Evolutionary conservation across 2,888 invertebrate genomes (phyloP), one percentile per base, ranked within the genome.

Genomic region (Rotaria sp.): DNA sequence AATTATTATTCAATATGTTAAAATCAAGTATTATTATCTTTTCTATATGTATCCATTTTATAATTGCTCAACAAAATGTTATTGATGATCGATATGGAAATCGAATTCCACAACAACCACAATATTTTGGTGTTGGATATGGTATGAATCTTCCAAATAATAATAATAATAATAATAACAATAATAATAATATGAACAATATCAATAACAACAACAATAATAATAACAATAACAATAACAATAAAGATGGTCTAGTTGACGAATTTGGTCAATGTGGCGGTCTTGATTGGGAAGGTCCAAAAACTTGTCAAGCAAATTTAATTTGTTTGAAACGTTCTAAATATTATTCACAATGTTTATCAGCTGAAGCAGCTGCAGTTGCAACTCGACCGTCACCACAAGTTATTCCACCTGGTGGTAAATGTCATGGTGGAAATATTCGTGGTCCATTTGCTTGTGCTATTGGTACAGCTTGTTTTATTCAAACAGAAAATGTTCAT

Each of bases 231-330:
- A 67, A n/a, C 35, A 67, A 18, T 67, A 67, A 21, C 35, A 67
- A 67, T 35, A 67, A 30, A 18, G 35, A 67, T 67, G 67, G 67
- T 21, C 35, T 80, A 4, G n/a, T 80, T n/a, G 80, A 80, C 24
- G 80, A 80, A 80, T 80, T 80, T 35, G 80, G 80, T 26, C 80
- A 80, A 45, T 80, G 80, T 45, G 80, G 45, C 45, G 80, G 80
- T 45, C n/a, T 80, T n/a, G 45, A 80, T 26, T 80, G 45, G 45
- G 45, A 45, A 45, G 80, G 80, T 45, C 45, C 80, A n/a, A 80
- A 45, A 80, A 80, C 45, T 13, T 80, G 80, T 18, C 15, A 35
- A 26, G 5, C 41, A n/a, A 45, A 45, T 45, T n/a, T 80, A n/a
- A n/a, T 45, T 45, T 80, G 80, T 80, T 45, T 80, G 7, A 80